These are phyloP conservation scores for Bubalus kerabau DNA, from an alignment of 2,113 vertebrate genomes.

Conservation along the genomic window DNA sequence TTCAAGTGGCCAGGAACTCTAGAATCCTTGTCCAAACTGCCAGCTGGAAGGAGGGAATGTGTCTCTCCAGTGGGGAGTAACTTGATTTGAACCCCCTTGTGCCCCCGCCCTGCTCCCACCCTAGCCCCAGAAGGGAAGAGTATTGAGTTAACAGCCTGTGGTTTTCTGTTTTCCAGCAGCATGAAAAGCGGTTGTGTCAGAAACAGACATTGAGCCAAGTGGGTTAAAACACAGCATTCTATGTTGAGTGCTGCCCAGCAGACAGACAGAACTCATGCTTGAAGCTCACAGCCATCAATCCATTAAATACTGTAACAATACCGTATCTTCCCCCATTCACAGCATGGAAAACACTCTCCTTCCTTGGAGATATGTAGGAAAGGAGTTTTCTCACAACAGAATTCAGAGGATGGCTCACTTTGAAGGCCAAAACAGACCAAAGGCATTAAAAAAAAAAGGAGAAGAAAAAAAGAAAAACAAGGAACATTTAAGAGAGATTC, in stretches of 20 bases:
- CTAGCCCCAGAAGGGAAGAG: not conserved
- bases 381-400: not conserved
- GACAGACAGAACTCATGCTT: not conserved
- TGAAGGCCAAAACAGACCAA: not conserved
- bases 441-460: not conserved
- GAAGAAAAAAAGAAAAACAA: not conserved
- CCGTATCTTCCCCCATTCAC: not conserved
- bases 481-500: not conserved
- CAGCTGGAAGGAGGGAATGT: not conserved
- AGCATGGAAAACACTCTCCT: not conserved
- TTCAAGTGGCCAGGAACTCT: not conserved
- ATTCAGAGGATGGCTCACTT: not conserved
- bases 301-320: not conserved
- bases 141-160: not conserved
- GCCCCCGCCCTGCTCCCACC: not conserved
- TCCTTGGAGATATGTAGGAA: not conserved
- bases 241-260: not conserved
- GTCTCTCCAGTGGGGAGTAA: not conserved
- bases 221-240: not conserved
- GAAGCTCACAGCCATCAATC: not conserved
- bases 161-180: conserved; percentile 56
- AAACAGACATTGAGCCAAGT: not conserved
- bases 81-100: not conserved
- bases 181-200: not conserved
- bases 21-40: not conserved